These are phyloP conservation scores for Ariolimax columbianus DNA, from an alignment of 2,888 invertebrate genomes.

Conservation along the genomic window DNA sequence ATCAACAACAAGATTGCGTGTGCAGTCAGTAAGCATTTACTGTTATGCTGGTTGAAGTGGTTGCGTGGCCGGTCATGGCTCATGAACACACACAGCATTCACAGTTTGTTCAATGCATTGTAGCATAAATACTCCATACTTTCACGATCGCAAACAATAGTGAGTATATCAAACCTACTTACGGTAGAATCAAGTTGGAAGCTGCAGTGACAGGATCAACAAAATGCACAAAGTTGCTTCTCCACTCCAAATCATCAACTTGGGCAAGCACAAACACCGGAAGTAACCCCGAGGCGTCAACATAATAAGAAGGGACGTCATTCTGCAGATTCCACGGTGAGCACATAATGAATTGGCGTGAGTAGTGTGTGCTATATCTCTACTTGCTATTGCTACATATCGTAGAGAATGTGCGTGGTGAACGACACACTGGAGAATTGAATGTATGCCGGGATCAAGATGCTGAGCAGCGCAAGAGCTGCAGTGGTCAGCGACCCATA, in stretches of 20 bases:
- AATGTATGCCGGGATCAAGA: too few species aligned
- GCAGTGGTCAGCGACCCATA: too few species aligned
- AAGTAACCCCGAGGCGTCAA: conserved; percentile 15
- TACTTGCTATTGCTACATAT: too few species aligned
- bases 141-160: neutral
- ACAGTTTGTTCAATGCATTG: neutral
- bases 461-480: too few species aligned
- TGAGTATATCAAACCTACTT: neutral
- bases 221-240: neutral
- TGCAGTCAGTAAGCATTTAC: too few species aligned
- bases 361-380: too few species aligned
- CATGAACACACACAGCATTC: neutral
- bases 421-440: too few species aligned
- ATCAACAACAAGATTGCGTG: too few species aligned
- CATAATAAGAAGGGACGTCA: conserved; percentile 39
- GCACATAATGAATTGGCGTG: neutral
- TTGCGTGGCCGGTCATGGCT: neutral
- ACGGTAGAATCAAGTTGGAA: neutral
- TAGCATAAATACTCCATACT: neutral
- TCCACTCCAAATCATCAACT: neutral
- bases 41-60: too few species aligned
- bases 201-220: neutral
- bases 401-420: too few species aligned
- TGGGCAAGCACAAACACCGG: neutral
- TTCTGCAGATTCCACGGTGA: neutral